Evolutionary conservation across 2,888 invertebrate species (phyloP), one percentile per base, ranked within the genome.

Genomic region (Lysandra bellargus): DNA sequence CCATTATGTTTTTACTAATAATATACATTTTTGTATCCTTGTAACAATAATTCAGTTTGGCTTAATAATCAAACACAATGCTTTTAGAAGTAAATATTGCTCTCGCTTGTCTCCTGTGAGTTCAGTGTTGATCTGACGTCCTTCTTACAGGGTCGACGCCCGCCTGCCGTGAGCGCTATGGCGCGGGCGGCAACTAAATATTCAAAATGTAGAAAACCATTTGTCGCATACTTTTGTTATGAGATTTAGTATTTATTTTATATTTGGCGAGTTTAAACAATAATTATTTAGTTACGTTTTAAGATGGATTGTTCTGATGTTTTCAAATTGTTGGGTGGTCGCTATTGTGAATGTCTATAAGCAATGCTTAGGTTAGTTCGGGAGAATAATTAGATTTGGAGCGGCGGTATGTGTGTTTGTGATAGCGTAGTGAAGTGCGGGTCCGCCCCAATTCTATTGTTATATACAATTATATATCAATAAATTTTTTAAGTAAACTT

Each of bases 391-490:
- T 78, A 75, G 78, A 80, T 69, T 53, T 80, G 79, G 79, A 90
- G 90, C 89, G 89, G 89, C 89, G 76, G 83, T 82, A 85, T 80
- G 80, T 61, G 80, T 78, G 77, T 76, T 53, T 76, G 76, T 76
- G 57, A 81, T 84, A 85, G 86, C 86, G 83, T 84, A 84, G 85
- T 81, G 81, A 83, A 80, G 85, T 84, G 84, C 82, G 84, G 83
- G 84, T 83, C 83, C 85, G 84, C 87, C 85, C 83, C 84, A 83
- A 87, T 90, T 88, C 86, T 88, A 90, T 92, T 93, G 93, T 94
- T 94, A 92, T 90, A 89, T 90, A 91, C 90, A 91, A 90, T 88
- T 87, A 92, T 92, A 93, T 93, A 93, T 93, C 92, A 94, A 93
- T 94, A 94, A 90, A 92, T 92, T 92, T 93, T 94, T 91, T 93